Evolutionary conservation across 2,113 vertebrate species (phyloP).

Genomic region (Elachura formosa): DNA sequence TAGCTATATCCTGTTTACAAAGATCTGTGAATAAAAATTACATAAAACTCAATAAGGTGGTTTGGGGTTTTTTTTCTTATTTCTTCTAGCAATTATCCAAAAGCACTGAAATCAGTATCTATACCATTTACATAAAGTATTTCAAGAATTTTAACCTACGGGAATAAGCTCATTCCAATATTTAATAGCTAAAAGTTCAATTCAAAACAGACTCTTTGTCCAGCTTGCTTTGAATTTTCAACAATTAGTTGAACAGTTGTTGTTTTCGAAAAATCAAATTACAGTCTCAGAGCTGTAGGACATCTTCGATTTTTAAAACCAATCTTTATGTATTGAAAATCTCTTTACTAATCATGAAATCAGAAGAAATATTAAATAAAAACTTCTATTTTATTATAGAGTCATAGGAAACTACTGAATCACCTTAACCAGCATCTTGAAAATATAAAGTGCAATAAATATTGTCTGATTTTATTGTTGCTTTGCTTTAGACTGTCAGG

Average conservation of each 20-base stretch:
- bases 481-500: background rate
- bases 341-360: background rate
- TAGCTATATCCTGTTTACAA: background rate
- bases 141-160: background rate
- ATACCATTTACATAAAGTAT: background rate
- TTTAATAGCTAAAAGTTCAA: background rate
- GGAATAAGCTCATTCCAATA: background rate
- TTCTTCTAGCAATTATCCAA: background rate
- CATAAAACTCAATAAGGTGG: background rate
- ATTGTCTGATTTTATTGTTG: background rate
- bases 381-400: background rate
- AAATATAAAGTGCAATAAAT: background rate
- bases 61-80: background rate
- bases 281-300: background rate
- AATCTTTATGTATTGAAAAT: background rate
- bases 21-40: background rate
- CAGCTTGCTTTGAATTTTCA: background rate
- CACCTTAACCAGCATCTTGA: background rate
- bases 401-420: background rate
- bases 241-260: background rate
- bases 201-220: background rate
- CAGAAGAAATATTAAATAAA: background rate
- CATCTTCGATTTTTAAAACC: background rate
- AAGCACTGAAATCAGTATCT: background rate
- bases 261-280: background rate